phyloP scores from a whole-genome alignment of 2,888 invertebrate species.

The Pocota personata region DNA sequence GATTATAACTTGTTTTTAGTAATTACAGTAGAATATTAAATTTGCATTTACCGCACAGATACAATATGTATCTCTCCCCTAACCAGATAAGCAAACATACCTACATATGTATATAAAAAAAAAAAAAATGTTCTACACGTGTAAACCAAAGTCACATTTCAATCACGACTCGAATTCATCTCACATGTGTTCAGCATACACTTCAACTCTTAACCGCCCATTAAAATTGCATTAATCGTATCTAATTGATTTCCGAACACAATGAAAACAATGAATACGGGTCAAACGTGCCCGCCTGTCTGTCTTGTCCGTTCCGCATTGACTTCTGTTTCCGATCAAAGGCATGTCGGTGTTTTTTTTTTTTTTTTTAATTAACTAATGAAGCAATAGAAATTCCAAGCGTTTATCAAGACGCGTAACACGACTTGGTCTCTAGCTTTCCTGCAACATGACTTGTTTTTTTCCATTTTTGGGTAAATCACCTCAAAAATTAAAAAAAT shows the following conservation, averaged over 20 bases:
- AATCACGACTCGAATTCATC: constrained; percentile 19
- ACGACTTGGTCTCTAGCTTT: background rate
- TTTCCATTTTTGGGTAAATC: background rate
- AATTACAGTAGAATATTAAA: background rate
- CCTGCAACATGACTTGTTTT: background rate
- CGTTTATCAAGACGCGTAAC: background rate
- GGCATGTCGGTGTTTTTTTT: background rate
- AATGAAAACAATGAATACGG: constrained; percentile 22
- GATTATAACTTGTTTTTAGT: background rate
- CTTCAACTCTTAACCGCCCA: background rate
- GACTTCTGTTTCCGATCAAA: background rate
- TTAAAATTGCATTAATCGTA: constrained; percentile 19
- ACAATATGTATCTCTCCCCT: background rate
- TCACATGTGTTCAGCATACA: background rate
- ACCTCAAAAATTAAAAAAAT: background rate
- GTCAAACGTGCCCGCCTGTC: constrained; percentile 36
- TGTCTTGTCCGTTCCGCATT: background rate
- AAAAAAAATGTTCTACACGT: background rate
- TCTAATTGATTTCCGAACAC: constrained; percentile 28
- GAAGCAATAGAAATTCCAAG: background rate
- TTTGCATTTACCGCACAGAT: background rate
- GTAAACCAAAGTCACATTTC: background rate
- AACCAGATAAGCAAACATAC: background rate
- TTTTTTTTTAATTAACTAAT: constrained; percentile 3
- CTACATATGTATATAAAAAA: background rate